Percentiles rank a stretch among this genome's conserved stretches.
phyloP scores from a whole-genome alignment of 2,888 invertebrate species.

The Cephus nigrinus region DNA sequence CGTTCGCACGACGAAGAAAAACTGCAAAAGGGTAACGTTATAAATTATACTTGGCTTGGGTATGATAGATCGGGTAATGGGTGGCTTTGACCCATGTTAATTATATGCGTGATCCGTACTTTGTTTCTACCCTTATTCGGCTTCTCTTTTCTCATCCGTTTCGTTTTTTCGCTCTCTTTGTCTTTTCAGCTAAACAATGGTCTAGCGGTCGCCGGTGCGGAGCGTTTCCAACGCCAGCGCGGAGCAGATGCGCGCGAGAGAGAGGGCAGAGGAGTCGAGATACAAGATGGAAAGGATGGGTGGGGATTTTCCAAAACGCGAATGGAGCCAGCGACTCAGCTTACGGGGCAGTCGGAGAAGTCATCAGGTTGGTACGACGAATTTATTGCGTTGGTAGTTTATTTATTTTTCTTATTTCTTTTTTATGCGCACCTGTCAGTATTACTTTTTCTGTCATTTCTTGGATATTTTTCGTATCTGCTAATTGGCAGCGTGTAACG shows the following conservation, averaged over 20 bases:
- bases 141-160: background rate
- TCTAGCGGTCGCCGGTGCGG: constrained; percentile 34
- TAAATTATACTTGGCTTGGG: too few relatives aligned
- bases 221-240: constrained; percentile 21
- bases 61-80: too few relatives aligned
- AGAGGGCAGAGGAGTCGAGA: background rate
- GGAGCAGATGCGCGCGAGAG: background rate
- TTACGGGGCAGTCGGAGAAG: constrained; percentile 77
- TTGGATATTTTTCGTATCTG: too few relatives aligned
- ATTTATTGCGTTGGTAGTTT: background rate
- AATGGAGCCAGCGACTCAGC: constrained; percentile 81
- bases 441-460: too few relatives aligned
- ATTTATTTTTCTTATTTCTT: background rate
- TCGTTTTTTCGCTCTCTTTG: constrained; percentile 12
- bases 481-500: too few relatives aligned
- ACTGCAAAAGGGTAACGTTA: background rate
- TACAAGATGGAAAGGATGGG: constrained; percentile 66
- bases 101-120: background rate
- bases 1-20: background rate
- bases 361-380: constrained; percentile 67
- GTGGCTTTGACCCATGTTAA: background rate
- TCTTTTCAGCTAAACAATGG: constrained; percentile 38
- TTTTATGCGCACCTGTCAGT: too few relatives aligned
- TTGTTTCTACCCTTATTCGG: background rate
- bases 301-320: constrained; percentile 75